Conservation (phyloP, 2,797 vertebrate genomes). For the Pipistrellus kuhlii region DNA sequence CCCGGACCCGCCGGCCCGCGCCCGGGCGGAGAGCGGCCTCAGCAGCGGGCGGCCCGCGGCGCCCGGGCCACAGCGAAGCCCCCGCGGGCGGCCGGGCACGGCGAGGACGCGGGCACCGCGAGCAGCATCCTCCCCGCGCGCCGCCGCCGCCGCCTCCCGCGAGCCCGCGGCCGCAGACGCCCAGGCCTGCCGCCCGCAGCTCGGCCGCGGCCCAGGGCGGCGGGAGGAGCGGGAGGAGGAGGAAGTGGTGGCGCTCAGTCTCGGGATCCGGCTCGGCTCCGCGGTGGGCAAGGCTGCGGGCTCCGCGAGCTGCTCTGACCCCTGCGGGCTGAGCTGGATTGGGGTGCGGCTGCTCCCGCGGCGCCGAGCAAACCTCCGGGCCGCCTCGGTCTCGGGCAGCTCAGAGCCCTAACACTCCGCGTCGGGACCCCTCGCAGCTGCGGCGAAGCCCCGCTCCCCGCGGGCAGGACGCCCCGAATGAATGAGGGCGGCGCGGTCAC, state of each 20-base stretch:
- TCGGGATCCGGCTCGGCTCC: not conserved
- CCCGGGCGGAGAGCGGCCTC: constrained; percentile 7
- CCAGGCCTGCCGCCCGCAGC: constrained; percentile 19
- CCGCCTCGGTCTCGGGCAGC: not conserved
- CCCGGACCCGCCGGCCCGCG: constrained; percentile 46
- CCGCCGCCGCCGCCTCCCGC: constrained; percentile 43
- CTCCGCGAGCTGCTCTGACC: not conserved
- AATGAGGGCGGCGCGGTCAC: constrained; percentile 63
- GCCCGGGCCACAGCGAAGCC: constrained; percentile 11
- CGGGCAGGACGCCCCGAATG: constrained; percentile 64
- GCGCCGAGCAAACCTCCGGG: not conserved
- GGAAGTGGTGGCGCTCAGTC: constrained; percentile 67
- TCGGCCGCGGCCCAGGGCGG: not conserved
- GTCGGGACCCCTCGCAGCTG: not conserved
- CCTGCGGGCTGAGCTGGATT: not conserved
- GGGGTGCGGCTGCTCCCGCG: not conserved
- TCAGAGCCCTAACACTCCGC: not conserved
- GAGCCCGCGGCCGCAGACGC: constrained; percentile 48
- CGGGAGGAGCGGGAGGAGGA: not conserved
- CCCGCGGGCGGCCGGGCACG: not conserved
- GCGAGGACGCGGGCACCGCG: not conserved
- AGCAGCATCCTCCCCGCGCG: constrained; percentile 67
- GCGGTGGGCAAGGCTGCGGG: not conserved
- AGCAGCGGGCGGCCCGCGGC: constrained; percentile 29
- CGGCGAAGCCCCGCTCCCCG: not conserved